phyloP scores from a whole-genome alignment of 2,113 vertebrate genomes.

The Mohoua ochrocephala region DNA sequence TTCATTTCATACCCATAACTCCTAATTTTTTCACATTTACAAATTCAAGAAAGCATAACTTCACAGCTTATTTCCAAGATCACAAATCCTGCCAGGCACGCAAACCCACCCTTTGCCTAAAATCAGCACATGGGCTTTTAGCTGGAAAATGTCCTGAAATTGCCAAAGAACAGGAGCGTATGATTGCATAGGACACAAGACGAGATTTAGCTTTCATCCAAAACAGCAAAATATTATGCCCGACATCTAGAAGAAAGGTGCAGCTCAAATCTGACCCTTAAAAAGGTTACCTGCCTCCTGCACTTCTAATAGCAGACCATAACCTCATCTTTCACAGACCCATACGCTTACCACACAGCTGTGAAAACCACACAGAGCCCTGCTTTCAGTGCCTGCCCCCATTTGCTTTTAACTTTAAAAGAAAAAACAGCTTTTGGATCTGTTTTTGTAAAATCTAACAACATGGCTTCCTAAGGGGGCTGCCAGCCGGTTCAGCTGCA shows the following conservation, averaged over 20 bases:
- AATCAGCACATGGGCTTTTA: neutral
- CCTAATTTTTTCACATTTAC: neutral
- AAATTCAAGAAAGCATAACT: neutral
- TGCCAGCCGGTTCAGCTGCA: neutral
- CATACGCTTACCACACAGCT: neutral
- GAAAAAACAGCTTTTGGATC: neutral
- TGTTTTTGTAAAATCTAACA: neutral
- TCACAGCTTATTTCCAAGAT: neutral
- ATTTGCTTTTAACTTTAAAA: neutral
- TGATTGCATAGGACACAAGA: neutral
- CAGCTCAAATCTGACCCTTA: neutral
- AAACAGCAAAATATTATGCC: neutral
- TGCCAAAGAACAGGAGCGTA: neutral
- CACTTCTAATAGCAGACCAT: neutral
- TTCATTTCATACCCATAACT: neutral
- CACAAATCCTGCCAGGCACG: neutral
- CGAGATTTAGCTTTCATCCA: neutral
- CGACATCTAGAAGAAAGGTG: neutral
- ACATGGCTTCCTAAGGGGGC: neutral
- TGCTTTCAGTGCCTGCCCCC: neutral
- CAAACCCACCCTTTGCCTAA: neutral
- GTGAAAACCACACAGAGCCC: neutral
- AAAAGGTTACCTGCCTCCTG: neutral
- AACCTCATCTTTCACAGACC: neutral
- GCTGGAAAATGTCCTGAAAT: neutral